Evolutionary conservation across 1,140 invertebrate species (phyloP), one percentile per base, ranked within the genome.

Genomic region (Drosophila pachea): DNA sequence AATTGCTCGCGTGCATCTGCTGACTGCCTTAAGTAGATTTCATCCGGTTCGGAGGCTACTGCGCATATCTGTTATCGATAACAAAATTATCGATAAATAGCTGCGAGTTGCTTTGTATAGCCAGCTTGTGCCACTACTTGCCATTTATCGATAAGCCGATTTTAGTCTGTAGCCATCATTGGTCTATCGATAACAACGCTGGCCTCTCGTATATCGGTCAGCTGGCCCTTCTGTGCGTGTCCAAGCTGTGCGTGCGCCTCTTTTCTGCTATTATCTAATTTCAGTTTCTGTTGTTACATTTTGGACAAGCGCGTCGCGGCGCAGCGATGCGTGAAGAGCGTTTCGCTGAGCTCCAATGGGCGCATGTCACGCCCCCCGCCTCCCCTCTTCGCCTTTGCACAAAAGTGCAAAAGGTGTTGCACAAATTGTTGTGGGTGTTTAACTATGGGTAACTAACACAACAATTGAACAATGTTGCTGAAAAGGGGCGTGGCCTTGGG

Each of bases 241-340:
- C 31, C 33, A 53, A 22, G 31, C 53, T 54, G 61, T 76, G 74
- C 66, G 70, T 82, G 62, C 50, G 54, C 47, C 61, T 55, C 38
- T 59, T 69, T 68, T 65, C 69, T 62, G 29, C 73, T 74, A 84
- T 83, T 83, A 83, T 83, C 84, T 84, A 79, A 83, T 84, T 79
- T 83, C 84, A 84, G 22, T 22, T 22, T 83, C 84, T 79, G 79
- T 79, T 83, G 76, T 83, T 84, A 83, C 73, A 84, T 78, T 68
- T 68, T 36, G 60, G 55, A 72, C 72, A 79, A 73, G 72, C 68
- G 68, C 52, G 65, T 61, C 68, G 55, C 8, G 9, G 58, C 38
- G 42, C 78, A 72, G 38, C 78, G 76, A 65, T 68, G 72, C 79
- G 63, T 83, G 62, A 79, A 83, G 79, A 78, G 68, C 76, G 79